A percentile compares a stretch with the other conserved stretches of the same genome.
phyloP scores from a whole-genome alignment of 2,113 vertebrate species.

The Ptychochromis oligacanthus region DNA sequence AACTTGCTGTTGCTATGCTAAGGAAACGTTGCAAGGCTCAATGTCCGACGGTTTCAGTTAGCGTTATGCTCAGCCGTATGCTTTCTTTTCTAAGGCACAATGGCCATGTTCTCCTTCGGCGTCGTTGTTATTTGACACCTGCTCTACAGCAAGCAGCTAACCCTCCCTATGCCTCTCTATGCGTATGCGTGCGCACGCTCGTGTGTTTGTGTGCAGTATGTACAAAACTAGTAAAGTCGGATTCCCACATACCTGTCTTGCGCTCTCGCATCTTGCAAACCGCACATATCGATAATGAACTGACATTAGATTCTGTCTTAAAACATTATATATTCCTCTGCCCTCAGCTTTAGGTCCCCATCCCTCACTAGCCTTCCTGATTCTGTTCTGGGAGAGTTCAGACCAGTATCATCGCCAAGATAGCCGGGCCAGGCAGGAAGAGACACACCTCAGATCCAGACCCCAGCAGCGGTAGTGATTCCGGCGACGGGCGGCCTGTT shows the following conservation, averaged over 20 bases:
- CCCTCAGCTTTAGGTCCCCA: constrained; percentile 31
- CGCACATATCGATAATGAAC: neutral
- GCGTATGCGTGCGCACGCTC: neutral
- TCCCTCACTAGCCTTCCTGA: constrained; percentile 74
- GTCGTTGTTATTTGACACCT: neutral
- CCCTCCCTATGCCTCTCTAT: neutral
- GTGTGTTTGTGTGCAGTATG: neutral
- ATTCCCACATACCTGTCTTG: neutral
- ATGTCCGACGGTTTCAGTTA: neutral
- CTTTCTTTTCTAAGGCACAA: neutral
- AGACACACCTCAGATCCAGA: constrained; percentile 98
- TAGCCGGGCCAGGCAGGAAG: constrained; percentile 99
- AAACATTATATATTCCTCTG: neutral
- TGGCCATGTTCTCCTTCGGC: neutral
- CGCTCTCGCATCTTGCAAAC: neutral
- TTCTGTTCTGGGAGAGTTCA: constrained; percentile 90
- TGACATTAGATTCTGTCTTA: neutral
- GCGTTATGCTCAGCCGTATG: neutral
- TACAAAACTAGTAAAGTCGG: neutral
- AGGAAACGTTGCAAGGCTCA: constrained; percentile 20
- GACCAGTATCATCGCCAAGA: constrained; percentile 95
- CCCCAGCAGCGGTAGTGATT: constrained; percentile 87
- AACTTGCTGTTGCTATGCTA: constrained; percentile 35
- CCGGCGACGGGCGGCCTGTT: constrained; percentile 88
- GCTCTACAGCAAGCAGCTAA: neutral